phyloP scores from a whole-genome alignment of 1,140 invertebrate genomes.

The Platorchestia sp. region DNA sequence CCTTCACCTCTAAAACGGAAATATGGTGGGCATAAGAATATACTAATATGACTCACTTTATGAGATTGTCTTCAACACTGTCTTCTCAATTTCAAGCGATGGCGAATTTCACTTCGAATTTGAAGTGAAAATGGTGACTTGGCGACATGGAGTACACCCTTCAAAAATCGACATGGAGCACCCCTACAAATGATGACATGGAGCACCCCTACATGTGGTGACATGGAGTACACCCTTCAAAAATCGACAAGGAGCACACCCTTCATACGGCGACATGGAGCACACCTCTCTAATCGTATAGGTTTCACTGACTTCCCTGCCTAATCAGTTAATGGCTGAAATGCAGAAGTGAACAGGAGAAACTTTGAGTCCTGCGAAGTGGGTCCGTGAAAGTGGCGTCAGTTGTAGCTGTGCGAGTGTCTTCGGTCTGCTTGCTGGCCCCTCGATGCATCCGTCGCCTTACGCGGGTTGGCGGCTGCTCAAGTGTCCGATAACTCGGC shows the following conservation, averaged over 20 bases:
- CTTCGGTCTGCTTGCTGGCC: neutral
- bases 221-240: neutral
- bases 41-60: neutral
- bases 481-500: neutral
- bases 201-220: neutral
- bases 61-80: neutral
- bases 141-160: neutral
- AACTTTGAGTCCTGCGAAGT: constrained; percentile 6
- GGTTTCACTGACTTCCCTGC: neutral
- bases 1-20: too few species aligned
- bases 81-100: neutral
- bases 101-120: neutral
- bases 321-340: neutral
- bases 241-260: neutral
- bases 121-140: too few species aligned
- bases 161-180: neutral
- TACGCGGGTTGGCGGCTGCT: neutral
- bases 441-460: neutral
- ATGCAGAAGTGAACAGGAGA: neutral
- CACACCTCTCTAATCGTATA: neutral
- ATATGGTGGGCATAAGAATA: too few species aligned
- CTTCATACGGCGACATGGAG: neutral
- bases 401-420: neutral
- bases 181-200: neutral
- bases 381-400: neutral